Percentiles rank a stretch among this genome's conserved stretches.
Evolutionary conservation across 2,113 vertebrate species (phyloP).

Genomic region (Acanthisitta chloris): DNA sequence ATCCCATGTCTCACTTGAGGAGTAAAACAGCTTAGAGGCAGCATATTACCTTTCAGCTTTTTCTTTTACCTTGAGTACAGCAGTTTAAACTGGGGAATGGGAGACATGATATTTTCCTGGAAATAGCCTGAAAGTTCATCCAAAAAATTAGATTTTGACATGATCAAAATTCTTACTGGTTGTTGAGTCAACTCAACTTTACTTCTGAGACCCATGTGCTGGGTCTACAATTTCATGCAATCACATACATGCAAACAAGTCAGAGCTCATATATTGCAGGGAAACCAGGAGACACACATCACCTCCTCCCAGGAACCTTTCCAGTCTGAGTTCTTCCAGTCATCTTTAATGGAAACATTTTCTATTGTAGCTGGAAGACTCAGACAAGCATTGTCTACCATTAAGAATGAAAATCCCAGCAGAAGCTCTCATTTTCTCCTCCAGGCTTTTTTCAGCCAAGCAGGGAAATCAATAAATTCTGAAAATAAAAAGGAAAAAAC

Average conservation of each 20-base stretch:
- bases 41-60: neutral
- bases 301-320: neutral
- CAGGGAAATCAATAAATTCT: slow-evolving; percentile 9
- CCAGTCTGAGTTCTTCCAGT: neutral
- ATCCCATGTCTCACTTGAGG: neutral
- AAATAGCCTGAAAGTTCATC: neutral
- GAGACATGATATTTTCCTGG: neutral
- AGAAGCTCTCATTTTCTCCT: neutral
- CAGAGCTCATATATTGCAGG: neutral
- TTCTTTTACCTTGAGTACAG: neutral
- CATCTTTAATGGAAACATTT: neutral
- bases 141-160: neutral
- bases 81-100: neutral
- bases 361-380: neutral
- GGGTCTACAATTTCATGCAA: neutral
- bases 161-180: neutral
- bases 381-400: neutral
- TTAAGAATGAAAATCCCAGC: neutral
- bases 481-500: neutral
- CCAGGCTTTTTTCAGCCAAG: neutral
- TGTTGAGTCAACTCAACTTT: neutral
- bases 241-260: neutral
- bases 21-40: neutral
- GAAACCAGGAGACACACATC: neutral
- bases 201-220: neutral